Conservation (phyloP, 2,113 vertebrate species). For the Uria lomvia region DNA sequence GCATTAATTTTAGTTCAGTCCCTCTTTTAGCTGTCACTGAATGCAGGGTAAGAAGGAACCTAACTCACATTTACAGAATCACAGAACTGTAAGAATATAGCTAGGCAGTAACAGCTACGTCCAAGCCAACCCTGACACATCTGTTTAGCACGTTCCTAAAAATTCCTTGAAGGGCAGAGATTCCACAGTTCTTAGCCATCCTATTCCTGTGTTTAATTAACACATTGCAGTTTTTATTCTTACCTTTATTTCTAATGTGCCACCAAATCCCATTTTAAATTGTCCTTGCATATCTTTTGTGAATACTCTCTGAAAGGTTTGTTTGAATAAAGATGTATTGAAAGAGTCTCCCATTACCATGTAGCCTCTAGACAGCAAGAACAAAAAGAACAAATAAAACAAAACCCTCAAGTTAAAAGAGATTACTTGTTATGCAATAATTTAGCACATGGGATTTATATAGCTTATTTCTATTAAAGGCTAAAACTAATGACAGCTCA, state of each 20-base stretch:
- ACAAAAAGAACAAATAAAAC: background rate
- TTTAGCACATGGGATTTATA: background rate
- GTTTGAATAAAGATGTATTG: constrained; percentile 97
- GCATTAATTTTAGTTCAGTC: background rate
- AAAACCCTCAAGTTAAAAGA: background rate
- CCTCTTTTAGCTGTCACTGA: background rate
- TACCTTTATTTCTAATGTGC: constrained; percentile 97
- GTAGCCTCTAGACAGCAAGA: constrained; percentile 81
- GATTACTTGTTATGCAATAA: background rate
- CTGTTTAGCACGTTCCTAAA: background rate
- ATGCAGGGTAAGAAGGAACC: background rate
- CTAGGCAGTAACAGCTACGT: background rate
- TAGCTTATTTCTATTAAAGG: background rate
- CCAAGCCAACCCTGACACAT: background rate
- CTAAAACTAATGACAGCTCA: background rate
- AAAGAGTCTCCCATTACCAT: constrained; percentile 99
- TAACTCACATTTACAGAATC: background rate
- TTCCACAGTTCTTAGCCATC: background rate
- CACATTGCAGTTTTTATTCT: background rate
- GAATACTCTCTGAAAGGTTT: constrained; percentile 97
- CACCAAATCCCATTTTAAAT: constrained; percentile 97
- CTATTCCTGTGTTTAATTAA: background rate
- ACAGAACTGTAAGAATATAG: background rate
- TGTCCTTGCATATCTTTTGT: constrained; percentile 90
- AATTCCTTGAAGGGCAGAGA: background rate